Evolutionary conservation across 2,113 vertebrate species (phyloP).

Genomic region (Phalacrocorax carbo): DNA sequence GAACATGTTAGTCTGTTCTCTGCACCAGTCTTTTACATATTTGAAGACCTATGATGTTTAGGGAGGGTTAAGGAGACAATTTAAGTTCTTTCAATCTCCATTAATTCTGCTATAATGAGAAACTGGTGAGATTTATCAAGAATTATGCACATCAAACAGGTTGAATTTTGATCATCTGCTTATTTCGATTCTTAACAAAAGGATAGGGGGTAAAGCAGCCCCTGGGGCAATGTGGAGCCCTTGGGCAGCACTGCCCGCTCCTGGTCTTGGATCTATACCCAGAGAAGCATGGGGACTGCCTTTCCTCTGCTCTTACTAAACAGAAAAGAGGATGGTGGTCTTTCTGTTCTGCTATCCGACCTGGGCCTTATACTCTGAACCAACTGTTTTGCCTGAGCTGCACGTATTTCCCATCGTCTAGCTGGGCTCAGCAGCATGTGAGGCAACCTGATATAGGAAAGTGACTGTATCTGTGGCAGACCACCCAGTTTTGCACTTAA

Average conservation of each 20-base stretch:
- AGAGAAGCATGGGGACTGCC: neutral
- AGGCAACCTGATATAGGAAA: neutral
- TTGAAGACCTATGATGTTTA: neutral
- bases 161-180: neutral
- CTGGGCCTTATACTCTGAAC: neutral
- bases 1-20: neutral
- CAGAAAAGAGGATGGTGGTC: neutral
- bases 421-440: neutral
- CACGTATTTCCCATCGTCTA: neutral
- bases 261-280: neutral
- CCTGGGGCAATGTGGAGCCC: neutral
- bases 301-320: neutral
- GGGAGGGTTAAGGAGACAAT: neutral
- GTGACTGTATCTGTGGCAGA: neutral
- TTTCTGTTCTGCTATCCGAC: neutral
- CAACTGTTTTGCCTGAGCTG: neutral
- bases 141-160: neutral
- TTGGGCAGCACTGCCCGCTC: neutral
- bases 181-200: neutral
- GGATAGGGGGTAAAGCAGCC: neutral
- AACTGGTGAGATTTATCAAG: neutral
- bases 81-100: neutral
- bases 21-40: neutral
- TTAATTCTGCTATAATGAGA: neutral
- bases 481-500: neutral